Percentiles rank a stretch among this genome's conserved stretches.
phyloP scores from a whole-genome alignment of 2,888 invertebrate genomes.

The Apamea monoglypha region DNA sequence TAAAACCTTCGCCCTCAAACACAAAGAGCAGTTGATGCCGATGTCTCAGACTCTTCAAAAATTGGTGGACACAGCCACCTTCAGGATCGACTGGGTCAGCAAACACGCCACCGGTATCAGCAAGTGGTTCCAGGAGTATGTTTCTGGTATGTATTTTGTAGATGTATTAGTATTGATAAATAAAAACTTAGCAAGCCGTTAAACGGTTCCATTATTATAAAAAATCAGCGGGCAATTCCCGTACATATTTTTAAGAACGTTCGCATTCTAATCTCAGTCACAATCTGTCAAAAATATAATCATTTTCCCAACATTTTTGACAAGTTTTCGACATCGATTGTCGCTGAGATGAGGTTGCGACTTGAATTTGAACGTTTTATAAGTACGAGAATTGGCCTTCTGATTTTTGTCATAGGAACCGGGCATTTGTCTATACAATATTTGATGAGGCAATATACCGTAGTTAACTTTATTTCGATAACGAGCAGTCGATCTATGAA shows the following conservation, averaged over 20 bases:
- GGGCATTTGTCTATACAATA: neutral
- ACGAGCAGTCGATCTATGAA: neutral
- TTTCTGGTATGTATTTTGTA: constrained; percentile 71
- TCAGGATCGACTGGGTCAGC: constrained; percentile 82
- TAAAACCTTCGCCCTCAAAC: constrained; percentile 81
- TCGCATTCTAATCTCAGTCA: too few species aligned
- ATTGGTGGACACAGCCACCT: constrained; percentile 82
- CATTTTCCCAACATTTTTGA: too few species aligned
- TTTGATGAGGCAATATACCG: neutral
- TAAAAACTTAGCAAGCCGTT: neutral
- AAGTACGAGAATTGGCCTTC: too few species aligned
- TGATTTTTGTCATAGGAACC: too few species aligned
- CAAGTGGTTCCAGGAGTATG: constrained; percentile 82
- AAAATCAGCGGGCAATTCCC: too few species aligned
- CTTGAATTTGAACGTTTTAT: too few species aligned
- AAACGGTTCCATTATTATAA: too few species aligned
- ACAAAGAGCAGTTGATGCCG: constrained; percentile 81
- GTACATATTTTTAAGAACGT: too few species aligned
- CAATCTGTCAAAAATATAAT: too few species aligned
- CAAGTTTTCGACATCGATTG: too few species aligned
- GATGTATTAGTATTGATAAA: neutral
- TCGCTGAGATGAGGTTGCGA: too few species aligned
- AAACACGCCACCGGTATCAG: constrained; percentile 77
- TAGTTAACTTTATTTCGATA: neutral
- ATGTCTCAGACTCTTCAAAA: constrained; percentile 86